phyloP scores from a whole-genome alignment of 2,888 invertebrate species.

The Diogma glabrata region DNA sequence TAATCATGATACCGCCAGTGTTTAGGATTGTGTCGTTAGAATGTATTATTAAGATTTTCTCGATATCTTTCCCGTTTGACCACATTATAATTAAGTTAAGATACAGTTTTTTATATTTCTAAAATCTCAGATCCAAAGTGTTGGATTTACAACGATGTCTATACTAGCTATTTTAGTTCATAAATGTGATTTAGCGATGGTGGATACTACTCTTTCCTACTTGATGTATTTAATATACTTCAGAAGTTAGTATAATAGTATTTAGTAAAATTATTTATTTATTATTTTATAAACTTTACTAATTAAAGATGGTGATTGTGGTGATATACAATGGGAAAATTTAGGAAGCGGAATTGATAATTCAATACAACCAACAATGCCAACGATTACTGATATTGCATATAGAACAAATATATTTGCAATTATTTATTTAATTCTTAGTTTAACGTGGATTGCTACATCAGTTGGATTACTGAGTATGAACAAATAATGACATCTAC shows the following conservation, averaged over 20 bases:
- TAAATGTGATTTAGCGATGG: neutral
- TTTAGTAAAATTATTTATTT: neutral
- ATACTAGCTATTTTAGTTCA: neutral
- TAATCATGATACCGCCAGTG: no score
- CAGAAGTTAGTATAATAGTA: neutral
- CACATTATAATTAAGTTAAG: no score
- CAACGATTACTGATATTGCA: neutral
- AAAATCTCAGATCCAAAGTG: neutral
- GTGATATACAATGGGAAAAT: neutral
- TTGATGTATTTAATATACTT: constrained; percentile 6
- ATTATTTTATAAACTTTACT: neutral
- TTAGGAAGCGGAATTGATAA: neutral
- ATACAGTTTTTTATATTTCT: neutral
- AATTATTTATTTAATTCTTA: neutral
- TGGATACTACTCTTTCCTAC: neutral
- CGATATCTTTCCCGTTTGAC: no score
- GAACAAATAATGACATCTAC: neutral
- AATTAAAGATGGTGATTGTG: neutral
- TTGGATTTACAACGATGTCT: neutral
- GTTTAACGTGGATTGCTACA: neutral
- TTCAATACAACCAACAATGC: neutral
- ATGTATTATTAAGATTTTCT: no score
- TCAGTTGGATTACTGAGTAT: constrained; percentile 1
- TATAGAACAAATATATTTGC: neutral
- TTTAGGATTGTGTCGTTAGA: no score